A percentile compares a stretch with the other conserved stretches of the same genome.
phyloP scores from a whole-genome alignment of 2,888 invertebrate species.

The Xanthia togata region DNA sequence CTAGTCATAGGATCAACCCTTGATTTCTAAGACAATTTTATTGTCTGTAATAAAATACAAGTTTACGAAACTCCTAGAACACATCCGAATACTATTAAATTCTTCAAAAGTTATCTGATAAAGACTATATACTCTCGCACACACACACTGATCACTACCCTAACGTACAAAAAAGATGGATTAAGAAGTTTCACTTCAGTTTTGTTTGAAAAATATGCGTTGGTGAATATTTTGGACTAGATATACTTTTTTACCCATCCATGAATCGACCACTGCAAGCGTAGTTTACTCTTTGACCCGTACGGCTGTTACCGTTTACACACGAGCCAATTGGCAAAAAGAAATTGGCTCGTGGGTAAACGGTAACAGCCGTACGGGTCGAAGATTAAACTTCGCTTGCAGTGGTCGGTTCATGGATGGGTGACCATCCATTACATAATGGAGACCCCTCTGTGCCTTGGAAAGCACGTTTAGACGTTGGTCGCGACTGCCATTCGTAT shows the following conservation, averaged over 20 bases:
- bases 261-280: too few relatives aligned
- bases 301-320: too few relatives aligned
- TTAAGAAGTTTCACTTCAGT: constrained; percentile 24
- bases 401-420: not conserved
- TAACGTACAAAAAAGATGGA: not conserved
- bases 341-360: not conserved
- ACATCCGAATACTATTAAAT: constrained; percentile 54
- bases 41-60: constrained; percentile 8
- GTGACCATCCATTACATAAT: not conserved
- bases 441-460: not conserved
- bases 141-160: constrained; percentile 10
- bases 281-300: too few relatives aligned
- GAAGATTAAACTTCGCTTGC: too few relatives aligned
- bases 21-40: not conserved
- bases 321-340: too few relatives aligned
- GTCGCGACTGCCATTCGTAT: not conserved
- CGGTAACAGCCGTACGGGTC: not conserved
- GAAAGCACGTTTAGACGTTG: not conserved
- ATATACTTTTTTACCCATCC: too few relatives aligned
- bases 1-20: not conserved
- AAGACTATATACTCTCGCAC: constrained; percentile 42
- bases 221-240: too few relatives aligned
- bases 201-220: not conserved
- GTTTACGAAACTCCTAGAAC: constrained; percentile 12
- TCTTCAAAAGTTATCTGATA: constrained; percentile 53